phyloP scores from a whole-genome alignment of 2,113 vertebrate genomes.

The Daboia siamensis region DNA sequence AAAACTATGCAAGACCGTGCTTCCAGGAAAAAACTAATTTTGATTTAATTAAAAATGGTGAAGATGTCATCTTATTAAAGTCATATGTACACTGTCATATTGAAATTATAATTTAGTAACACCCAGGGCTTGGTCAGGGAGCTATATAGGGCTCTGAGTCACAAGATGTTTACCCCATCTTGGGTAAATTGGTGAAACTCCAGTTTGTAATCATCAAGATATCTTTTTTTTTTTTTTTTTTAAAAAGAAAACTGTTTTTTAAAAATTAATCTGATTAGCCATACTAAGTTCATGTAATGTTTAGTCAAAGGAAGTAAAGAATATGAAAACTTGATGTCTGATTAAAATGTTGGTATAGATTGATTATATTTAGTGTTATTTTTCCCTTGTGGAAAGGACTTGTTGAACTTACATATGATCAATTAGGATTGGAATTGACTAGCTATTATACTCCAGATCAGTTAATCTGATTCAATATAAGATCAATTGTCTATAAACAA shows the following conservation, averaged over 20 bases:
- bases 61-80: background rate
- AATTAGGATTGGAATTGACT: background rate
- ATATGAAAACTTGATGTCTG: background rate
- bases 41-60: background rate
- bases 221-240: background rate
- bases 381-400: background rate
- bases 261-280: background rate
- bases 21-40: background rate
- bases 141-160: background rate
- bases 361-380: background rate
- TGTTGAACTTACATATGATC: background rate
- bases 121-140: background rate
- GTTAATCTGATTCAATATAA: background rate
- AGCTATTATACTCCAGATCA: background rate
- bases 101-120: background rate
- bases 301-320: background rate
- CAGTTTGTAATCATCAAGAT: background rate
- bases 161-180: background rate
- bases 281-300: background rate
- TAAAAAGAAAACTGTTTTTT: no score
- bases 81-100: background rate
- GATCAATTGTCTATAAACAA: background rate
- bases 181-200: background rate
- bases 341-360: background rate
- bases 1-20: background rate